These are phyloP conservation scores for Latrodectus elegans DNA, from an alignment of 2,888 invertebrate species.

Conservation along the genomic window DNA sequence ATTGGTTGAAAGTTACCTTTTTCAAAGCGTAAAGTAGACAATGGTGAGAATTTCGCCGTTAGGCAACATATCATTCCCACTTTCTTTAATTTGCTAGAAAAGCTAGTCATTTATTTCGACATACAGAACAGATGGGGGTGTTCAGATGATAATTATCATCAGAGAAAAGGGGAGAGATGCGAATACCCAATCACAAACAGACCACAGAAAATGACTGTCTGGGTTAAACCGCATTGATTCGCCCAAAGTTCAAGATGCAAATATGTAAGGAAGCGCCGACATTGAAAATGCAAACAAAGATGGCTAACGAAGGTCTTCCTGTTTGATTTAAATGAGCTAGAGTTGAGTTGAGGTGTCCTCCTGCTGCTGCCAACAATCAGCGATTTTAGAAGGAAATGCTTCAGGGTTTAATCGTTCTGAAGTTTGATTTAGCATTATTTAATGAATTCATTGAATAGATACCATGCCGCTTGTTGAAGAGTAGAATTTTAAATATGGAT, in stretches of 20 bases:
- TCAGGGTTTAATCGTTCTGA: constrained; percentile 42
- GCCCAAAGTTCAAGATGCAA: constrained; percentile 55
- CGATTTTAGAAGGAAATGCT: constrained; percentile 46
- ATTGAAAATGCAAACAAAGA: constrained; percentile 63
- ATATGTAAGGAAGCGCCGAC: constrained; percentile 53
- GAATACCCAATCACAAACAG: constrained; percentile 9
- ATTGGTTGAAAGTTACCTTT: no score
- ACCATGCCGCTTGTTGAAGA: constrained; percentile 6
- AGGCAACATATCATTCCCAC: background rate
- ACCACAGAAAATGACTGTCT: constrained; percentile 56
- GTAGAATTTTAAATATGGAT: constrained; percentile 48
- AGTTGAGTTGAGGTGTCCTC: constrained; percentile 28
- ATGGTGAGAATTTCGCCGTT: no score
- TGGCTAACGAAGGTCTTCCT: constrained; percentile 47
- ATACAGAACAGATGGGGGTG: constrained; percentile 11
- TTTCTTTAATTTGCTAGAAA: constrained; percentile 7
- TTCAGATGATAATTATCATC: constrained; percentile 34
- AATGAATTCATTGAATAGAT: constrained; percentile 46
- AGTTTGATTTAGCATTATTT: constrained; percentile 52
- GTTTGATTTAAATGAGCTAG: constrained; percentile 49
- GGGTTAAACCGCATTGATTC: constrained; percentile 49
- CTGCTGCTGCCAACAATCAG: constrained; percentile 44
- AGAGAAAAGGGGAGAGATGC: background rate
- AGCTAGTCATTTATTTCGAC: background rate
- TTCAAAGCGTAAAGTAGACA: no score